These are phyloP conservation scores for Eubucco bourcierii DNA, from an alignment of 2,113 vertebrate genomes.

Conservation along the genomic window DNA sequence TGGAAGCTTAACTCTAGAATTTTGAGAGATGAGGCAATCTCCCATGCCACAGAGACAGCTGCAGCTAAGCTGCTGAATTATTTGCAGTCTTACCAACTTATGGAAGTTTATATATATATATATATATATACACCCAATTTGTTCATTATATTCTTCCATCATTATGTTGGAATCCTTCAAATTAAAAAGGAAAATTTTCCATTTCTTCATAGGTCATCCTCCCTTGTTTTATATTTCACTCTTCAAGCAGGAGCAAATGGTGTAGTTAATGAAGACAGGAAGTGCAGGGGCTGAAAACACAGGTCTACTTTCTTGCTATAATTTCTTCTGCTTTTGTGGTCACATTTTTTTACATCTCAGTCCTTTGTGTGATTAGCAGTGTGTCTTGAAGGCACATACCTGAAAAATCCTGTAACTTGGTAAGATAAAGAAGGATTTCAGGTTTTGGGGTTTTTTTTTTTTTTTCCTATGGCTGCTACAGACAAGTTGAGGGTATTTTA, in stretches of 20 bases:
- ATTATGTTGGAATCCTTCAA: background rate
- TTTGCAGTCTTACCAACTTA: background rate
- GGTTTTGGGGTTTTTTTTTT: no score
- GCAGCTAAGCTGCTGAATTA: background rate
- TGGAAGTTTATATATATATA: background rate
- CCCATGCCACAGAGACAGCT: background rate
- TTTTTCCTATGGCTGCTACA: background rate
- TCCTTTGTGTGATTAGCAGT: rapidly evolving
- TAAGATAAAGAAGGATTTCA: background rate
- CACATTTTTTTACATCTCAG: background rate
- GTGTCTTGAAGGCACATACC: background rate
- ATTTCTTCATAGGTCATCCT: background rate
- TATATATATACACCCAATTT: background rate
- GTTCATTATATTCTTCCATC: background rate
- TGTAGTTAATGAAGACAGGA: background rate
- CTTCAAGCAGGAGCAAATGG: background rate
- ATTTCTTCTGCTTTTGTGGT: background rate
- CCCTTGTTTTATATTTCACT: background rate
- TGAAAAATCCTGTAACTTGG: background rate
- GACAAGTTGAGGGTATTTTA: background rate
- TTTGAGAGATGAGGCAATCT: background rate
- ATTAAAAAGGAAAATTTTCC: background rate
- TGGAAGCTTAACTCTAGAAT: background rate
- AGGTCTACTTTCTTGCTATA: background rate
- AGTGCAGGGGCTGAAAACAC: background rate